Conservation (phyloP, 2,888 invertebrate species). For the Tetragonula carbonaria region DNA sequence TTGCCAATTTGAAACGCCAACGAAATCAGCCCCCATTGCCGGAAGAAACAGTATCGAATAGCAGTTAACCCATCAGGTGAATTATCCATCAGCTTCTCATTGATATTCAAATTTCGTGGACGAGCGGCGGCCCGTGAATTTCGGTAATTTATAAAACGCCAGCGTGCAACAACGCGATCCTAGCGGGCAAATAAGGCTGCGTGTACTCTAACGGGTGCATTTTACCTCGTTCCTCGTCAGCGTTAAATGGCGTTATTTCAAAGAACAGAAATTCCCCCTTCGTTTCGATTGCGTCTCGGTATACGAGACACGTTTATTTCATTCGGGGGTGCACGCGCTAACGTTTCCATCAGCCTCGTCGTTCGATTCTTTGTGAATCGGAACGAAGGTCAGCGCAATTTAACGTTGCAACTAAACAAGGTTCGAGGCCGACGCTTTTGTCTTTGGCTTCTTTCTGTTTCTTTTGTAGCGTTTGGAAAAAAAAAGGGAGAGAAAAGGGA, state of each 20-base stretch:
- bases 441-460: not conserved
- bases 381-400: slow-evolving; percentile 67
- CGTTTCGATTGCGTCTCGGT: slow-evolving; percentile 23
- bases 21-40: not conserved
- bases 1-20: not conserved
- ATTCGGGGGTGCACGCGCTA: not conserved
- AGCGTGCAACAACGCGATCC: not conserved
- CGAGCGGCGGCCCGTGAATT: slow-evolving; percentile 3
- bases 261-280: slow-evolving; percentile 22
- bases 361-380: not conserved
- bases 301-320: slow-evolving; percentile 34
- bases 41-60: slow-evolving; percentile 1
- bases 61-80: not conserved
- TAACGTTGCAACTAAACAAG: slow-evolving; percentile 65
- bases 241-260: slow-evolving; percentile 37
- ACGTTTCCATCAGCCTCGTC: slow-evolving; percentile 24
- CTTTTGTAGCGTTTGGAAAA: too few species aligned
- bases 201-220: slow-evolving; percentile 2
- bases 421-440: slow-evolving; percentile 57
- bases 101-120: slow-evolving; percentile 38
- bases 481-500: not conserved
- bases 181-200: not conserved
- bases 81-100: slow-evolving; percentile 17
- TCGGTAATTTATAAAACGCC: slow-evolving; percentile 32
- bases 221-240: slow-evolving; percentile 5